Percentiles rank a stretch among this genome's conserved stretches.
Evolutionary conservation across 2,113 vertebrate genomes (phyloP).

Genomic region (Acanthochromis polyacanthus): DNA sequence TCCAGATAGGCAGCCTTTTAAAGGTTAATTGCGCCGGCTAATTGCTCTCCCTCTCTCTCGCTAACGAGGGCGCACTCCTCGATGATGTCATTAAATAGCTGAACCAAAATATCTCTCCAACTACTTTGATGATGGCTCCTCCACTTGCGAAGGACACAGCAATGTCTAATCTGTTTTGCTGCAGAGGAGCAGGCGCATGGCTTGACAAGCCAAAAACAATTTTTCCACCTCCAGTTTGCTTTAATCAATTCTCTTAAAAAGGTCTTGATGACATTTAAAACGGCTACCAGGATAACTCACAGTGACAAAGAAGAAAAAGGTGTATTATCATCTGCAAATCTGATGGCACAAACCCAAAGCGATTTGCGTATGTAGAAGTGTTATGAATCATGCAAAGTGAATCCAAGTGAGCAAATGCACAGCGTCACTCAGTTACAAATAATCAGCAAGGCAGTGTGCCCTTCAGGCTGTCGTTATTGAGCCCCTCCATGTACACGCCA

Average conservation of each 20-base stretch:
- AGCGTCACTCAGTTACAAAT: not conserved
- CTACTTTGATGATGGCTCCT: slow-evolving; percentile 67
- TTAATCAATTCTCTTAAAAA: slow-evolving; percentile 39
- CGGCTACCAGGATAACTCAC: slow-evolving; percentile 16
- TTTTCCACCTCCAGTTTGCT: slow-evolving; percentile 16
- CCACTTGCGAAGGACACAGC: slow-evolving; percentile 69
- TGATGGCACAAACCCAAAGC: slow-evolving; percentile 1
- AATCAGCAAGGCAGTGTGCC: not conserved
- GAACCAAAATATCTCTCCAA: slow-evolving; percentile 74
- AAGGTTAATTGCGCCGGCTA: slow-evolving; percentile 85
- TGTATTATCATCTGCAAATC: slow-evolving; percentile 6
- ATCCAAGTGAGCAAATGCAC: not conserved
- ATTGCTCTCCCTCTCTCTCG: slow-evolving; percentile 80
- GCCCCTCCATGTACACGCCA: not conserved
- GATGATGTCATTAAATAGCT: slow-evolving; percentile 77
- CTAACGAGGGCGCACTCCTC: slow-evolving; percentile 70
- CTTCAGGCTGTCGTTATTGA: not conserved
- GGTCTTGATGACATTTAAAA: slow-evolving; percentile 44
- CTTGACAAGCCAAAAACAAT: not conserved
- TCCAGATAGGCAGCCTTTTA: slow-evolving; percentile 78
- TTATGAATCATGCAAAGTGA: slow-evolving; percentile 4
- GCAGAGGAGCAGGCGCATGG: slow-evolving; percentile 25
- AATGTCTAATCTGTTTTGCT: slow-evolving; percentile 54
- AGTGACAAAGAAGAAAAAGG: slow-evolving; percentile 11
- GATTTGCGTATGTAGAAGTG: not conserved